Evolutionary conservation across 2,797 vertebrate genomes (phyloP), one percentile per base, ranked within the genome.

Genomic region (Cyprinella venusta): DNA sequence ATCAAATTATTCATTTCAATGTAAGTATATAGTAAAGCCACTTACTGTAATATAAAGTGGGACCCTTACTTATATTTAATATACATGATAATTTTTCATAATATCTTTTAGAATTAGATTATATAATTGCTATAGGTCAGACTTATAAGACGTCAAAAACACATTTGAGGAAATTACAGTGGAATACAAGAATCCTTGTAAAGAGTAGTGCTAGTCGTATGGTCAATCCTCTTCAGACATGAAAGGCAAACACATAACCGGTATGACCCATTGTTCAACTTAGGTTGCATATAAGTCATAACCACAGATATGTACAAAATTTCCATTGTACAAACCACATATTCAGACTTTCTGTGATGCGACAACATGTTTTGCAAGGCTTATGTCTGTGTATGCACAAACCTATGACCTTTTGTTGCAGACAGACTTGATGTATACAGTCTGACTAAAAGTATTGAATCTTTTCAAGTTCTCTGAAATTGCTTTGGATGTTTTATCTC

Each of bases 211-310:
- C 72, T 64, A 65, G 9, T 45, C 52, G 71, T 81, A 63, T 26
- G 79, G 81, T 59, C 67, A 68, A 72, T 80, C 67, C 30, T 12
- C 30, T 56, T 77, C 21, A 26, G 52, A 40, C 33, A 59, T 76
- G 10, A 59, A 38, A 38, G 61, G 18, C 59, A 61, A 79, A 82
- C 42, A 82, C 68, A 69, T 30, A 54, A 54, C 54, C 13, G 1
- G 13, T 48, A 54, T 63, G 18, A 52, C 54, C 74, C 21, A 5
- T 63, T 75, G 38, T 52, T 79, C 5, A 79, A 5, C 36, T 70
- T 78, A 61, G 38, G 77, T 81, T 68, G 30, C 74, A 81, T 40
- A 19, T 54, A 78, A 63, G 70, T 83, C 87, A 76, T 71, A 78
- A 83, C 74, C 84, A 79, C 72, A 85, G 54, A 78, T 48, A 75